Evolutionary conservation across 2,113 vertebrate genomes (phyloP).

Genomic region (Odontophorus gujanensis): DNA sequence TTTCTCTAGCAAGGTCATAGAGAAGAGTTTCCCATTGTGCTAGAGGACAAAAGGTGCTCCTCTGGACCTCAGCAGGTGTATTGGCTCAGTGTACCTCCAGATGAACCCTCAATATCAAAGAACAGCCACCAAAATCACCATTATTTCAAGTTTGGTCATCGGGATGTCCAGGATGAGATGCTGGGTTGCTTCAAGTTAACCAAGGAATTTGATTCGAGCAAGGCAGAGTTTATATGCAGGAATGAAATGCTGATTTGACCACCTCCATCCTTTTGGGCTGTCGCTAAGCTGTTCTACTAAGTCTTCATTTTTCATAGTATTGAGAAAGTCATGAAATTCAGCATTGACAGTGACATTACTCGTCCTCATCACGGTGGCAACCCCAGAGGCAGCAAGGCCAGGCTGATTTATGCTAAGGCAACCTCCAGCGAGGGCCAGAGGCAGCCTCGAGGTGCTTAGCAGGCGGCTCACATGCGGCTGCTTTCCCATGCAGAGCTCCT

Average conservation of each 20-base stretch:
- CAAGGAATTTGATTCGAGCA: neutral
- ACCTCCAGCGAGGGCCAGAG: neutral
- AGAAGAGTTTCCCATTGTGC: conserved; percentile 24
- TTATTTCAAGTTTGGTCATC: neutral
- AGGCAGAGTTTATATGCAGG: neutral
- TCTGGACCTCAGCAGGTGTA: neutral
- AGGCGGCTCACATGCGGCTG: neutral
- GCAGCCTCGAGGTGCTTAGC: neutral
- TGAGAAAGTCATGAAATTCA: neutral
- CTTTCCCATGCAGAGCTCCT: neutral
- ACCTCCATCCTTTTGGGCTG: neutral
- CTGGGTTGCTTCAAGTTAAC: neutral
- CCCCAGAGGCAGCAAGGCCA: accelerated
- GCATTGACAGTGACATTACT: accelerated
- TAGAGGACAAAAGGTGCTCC: neutral
- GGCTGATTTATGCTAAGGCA: neutral
- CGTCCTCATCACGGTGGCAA: neutral
- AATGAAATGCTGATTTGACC: neutral
- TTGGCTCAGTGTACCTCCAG: neutral
- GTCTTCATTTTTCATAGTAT: neutral
- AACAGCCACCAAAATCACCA: neutral
- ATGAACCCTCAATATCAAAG: neutral
- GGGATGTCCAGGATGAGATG: neutral
- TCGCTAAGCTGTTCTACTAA: neutral
- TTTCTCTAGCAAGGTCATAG: neutral